These are phyloP conservation scores for Perca flavescens DNA, from an alignment of 2,113 vertebrate genomes.

Conservation along the genomic window DNA sequence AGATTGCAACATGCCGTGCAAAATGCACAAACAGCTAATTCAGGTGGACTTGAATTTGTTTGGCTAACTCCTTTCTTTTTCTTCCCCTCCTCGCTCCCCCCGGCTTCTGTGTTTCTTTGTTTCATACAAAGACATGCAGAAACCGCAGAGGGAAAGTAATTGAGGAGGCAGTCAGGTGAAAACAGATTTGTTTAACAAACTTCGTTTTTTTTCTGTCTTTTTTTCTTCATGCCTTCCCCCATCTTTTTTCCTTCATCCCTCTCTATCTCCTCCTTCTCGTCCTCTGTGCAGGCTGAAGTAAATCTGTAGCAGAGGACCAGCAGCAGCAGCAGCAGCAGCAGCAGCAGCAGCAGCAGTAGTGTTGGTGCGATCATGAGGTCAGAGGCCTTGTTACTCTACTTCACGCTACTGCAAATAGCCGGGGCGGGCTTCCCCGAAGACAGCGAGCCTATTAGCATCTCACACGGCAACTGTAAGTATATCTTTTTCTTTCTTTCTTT, in stretches of 20 bases:
- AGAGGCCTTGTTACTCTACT: slow-evolving; percentile 97
- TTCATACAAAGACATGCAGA: slow-evolving; percentile 19
- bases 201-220: not conserved
- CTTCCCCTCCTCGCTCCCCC: not conserved
- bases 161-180: slow-evolving; percentile 41
- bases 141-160: slow-evolving; percentile 33
- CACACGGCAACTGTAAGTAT: slow-evolving; percentile 99
- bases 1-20: slow-evolving; percentile 44
- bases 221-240: slow-evolving; percentile 42
- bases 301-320: slow-evolving; percentile 88
- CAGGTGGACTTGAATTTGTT: slow-evolving; percentile 45
- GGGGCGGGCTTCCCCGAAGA: slow-evolving; percentile 99
- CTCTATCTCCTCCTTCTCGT: slow-evolving; percentile 8
- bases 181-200: slow-evolving; percentile 52
- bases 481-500: slow-evolving; percentile 14
- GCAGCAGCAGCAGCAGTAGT: slow-evolving; percentile 76
- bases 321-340: slow-evolving; percentile 67
- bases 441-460: slow-evolving; percentile 99
- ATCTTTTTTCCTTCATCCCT: slow-evolving; percentile 22
- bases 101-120: slow-evolving; percentile 25
- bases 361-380: slow-evolving; percentile 96
- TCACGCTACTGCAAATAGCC: slow-evolving; percentile 94
- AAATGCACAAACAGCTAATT: slow-evolving; percentile 68
- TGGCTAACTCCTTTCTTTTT: slow-evolving; percentile 17
- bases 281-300: slow-evolving; percentile 89